Evolutionary conservation across 2,113 vertebrate species (phyloP).

Genomic region (Podocnemis expansa): DNA sequence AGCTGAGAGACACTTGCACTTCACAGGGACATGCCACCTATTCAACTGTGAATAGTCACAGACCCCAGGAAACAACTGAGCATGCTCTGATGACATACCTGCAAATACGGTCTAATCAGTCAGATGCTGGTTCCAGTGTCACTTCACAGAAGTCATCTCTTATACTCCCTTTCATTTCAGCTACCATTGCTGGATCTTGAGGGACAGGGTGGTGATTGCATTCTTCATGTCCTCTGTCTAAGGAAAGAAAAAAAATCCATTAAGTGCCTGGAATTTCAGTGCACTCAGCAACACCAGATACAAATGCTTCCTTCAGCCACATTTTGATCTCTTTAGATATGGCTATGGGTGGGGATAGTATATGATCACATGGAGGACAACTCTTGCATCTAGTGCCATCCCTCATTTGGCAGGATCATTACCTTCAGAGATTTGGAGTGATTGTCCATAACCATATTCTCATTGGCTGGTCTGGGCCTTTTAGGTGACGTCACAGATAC

Average conservation of each 20-base stretch:
- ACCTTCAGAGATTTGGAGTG: not conserved
- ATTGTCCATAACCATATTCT: not conserved
- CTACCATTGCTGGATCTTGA: not conserved
- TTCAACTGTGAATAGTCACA: not conserved
- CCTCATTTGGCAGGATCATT: not conserved
- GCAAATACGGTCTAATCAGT: conserved; percentile 12
- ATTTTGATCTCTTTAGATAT: not conserved
- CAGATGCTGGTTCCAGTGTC: conserved; percentile 21
- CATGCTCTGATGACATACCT: conserved; percentile 38
- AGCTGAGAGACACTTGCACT: not conserved
- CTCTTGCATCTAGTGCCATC: not conserved
- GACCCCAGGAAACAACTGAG: not conserved
- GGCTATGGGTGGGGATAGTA: not conserved
- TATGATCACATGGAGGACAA: not conserved
- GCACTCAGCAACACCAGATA: not conserved
- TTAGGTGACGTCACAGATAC: not conserved
- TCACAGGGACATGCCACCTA: not conserved
- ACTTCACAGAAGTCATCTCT: not conserved
- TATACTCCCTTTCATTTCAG: not conserved
- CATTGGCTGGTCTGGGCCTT: not conserved
- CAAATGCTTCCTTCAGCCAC: not conserved
- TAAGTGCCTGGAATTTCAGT: not conserved
- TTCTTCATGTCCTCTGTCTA: conserved; percentile 2
- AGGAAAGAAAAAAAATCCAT: conserved; percentile 20
- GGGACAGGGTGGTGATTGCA: not conserved